Conservation (phyloP, 2,797 vertebrate genomes). For the Chloroceryle inda region DNA sequence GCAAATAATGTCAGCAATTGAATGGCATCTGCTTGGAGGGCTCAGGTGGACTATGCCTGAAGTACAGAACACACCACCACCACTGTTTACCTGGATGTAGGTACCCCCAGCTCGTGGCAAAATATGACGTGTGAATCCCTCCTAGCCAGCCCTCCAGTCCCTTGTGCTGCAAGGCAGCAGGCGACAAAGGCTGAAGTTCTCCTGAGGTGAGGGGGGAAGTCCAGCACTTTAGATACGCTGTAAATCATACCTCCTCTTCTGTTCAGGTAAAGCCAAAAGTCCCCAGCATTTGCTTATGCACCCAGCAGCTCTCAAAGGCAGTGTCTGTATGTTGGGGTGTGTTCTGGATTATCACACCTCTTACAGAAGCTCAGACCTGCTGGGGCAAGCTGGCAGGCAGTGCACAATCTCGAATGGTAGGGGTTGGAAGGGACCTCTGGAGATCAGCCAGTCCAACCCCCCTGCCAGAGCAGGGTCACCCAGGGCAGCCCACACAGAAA, state of each 20-base stretch:
- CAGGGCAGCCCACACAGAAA: no score
- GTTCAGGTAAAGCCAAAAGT: neutral
- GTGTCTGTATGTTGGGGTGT: neutral
- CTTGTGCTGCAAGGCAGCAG: neutral
- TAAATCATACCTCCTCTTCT: neutral
- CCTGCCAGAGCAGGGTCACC: no score
- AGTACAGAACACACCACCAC: neutral
- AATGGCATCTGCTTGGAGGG: neutral
- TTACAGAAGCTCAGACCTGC: neutral
- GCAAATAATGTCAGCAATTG: neutral
- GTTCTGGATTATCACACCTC: neutral
- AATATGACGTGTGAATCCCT: rapidly evolving
- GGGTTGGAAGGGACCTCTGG: no score
- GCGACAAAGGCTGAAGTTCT: neutral
- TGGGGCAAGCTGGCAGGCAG: neutral
- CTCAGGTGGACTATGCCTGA: no score
- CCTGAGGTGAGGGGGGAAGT: neutral
- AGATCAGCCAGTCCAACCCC: no score
- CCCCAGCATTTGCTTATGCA: neutral
- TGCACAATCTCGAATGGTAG: neutral
- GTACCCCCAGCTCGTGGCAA: neutral
- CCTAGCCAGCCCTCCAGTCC: neutral
- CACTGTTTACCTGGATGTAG: neutral
- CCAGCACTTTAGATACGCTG: rapidly evolving
- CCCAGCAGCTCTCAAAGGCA: neutral